Conservation (phyloP, 2,888 invertebrate species). For the Coelopa pilipes region DNA sequence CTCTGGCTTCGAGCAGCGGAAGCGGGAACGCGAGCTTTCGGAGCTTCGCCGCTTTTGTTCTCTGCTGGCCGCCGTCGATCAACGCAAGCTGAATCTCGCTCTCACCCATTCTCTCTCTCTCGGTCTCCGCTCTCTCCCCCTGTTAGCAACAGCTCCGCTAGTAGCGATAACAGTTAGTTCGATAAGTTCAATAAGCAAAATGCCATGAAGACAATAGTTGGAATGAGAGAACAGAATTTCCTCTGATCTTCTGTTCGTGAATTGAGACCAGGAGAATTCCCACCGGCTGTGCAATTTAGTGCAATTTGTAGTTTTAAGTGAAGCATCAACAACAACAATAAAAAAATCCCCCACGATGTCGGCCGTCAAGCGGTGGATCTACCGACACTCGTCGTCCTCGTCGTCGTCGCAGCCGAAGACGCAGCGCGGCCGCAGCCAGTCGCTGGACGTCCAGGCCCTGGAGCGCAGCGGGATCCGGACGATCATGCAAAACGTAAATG, state of each 20-base stretch:
- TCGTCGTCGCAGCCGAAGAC: slow-evolving; percentile 50
- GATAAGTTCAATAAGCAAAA: too few species aligned
- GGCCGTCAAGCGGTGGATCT: slow-evolving; percentile 65
- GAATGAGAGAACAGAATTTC: too few species aligned
- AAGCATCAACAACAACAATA: too few species aligned
- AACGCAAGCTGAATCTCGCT: neutral
- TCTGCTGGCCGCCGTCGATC: neutral
- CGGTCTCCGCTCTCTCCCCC: neutral
- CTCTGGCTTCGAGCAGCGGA: neutral
- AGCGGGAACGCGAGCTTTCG: neutral
- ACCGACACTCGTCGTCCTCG: slow-evolving; percentile 55
- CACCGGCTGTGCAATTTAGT: too few species aligned
- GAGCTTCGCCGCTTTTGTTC: neutral
- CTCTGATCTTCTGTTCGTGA: too few species aligned
- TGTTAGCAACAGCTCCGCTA: too few species aligned
- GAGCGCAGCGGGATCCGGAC: slow-evolving; percentile 63
- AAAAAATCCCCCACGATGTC: slow-evolving; percentile 55
- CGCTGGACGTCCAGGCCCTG: slow-evolving; percentile 65
- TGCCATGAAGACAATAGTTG: neutral
- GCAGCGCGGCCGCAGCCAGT: slow-evolving; percentile 65
- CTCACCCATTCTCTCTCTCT: neutral
- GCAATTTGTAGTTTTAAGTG: too few species aligned
- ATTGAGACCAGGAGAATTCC: too few species aligned
- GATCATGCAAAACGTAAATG: slow-evolving; percentile 58
- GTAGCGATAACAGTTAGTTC: too few species aligned